These are phyloP conservation scores for Drosophila sordidula DNA, from an alignment of 2,888 invertebrate genomes.

Conservation along the genomic window DNA sequence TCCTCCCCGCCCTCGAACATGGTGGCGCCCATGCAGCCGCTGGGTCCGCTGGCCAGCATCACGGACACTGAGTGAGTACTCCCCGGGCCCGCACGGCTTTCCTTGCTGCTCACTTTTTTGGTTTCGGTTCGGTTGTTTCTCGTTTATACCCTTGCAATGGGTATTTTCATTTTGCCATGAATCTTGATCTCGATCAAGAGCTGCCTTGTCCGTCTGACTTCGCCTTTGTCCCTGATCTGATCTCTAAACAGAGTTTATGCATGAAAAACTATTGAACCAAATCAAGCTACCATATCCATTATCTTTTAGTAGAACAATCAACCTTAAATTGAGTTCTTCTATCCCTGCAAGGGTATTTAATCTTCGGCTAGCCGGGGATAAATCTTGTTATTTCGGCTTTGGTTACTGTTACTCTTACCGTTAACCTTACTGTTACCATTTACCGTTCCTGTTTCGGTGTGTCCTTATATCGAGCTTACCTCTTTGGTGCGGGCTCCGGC, in stretches of 20 bases:
- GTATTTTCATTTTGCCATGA: background rate
- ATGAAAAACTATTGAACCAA: too few species aligned
- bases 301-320: too few species aligned
- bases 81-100: background rate
- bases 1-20: constrained; percentile 85
- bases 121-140: constrained; percentile 7
- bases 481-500: constrained; percentile 23
- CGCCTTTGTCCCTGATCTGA: too few species aligned
- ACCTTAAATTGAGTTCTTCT: background rate
- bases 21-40: constrained; percentile 86
- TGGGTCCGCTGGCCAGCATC: constrained; percentile 88
- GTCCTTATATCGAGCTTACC: constrained; percentile 26
- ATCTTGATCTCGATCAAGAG: too few species aligned
- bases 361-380: background rate
- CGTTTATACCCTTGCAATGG: background rate
- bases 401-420: constrained; percentile 3
- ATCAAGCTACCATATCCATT: background rate
- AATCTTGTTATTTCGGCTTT: background rate
- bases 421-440: background rate
- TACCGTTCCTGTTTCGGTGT: constrained; percentile 10
- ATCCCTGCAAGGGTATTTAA: constrained; percentile 1
- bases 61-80: constrained; percentile 88
- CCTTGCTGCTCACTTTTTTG: background rate
- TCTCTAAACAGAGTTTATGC: too few species aligned
- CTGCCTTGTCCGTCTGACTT: too few species aligned